Evolutionary conservation across 2,888 invertebrate species (phyloP), one percentile per base, ranked within the genome.

Genomic region (Hybos culiciformis): DNA sequence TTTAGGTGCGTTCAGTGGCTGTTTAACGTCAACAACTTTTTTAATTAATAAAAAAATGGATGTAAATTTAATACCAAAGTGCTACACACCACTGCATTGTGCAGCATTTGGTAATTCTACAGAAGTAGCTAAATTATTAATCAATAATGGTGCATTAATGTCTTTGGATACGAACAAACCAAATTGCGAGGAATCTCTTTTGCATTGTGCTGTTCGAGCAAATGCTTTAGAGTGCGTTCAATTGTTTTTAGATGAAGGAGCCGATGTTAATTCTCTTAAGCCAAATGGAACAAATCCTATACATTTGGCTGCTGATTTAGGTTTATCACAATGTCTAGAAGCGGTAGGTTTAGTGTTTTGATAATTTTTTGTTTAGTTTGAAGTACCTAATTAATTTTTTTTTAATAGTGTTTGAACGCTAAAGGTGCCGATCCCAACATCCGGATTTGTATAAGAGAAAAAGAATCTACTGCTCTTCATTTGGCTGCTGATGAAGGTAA

Each of bases 401-500:
- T n/a, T n/a, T n/a, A n/a, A n/a, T n/a, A n/a, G n/a, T n/a, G n/a
- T 50, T 61, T 87, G 32, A 80, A 82, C 51, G 77, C 79, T 5
- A 80, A 84, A 38, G 74, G 77, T 46, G 74, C 77, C 2, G 78
- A 84, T 55, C 72, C 83, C 2, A 77, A 85, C 54, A 74, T 77
- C 0, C 71, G 77, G 48, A 81, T 83, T 34, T 68, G 75, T 48
- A 74, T 76, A 23, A 74, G 78, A 5, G 82, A 80, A 44, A 80
- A 83, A 53, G 81, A 82, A 49, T 78, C 83, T 11, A 85, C 83
- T 0, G 79, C 86, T 1, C 58, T 88, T 43, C 92, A 92, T 68
- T 68, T 91, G 49, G 88, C 91, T 0, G 88, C 91, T 1, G 90
- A 90, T 58, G 84, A 85, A 44, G 88, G 90, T 2, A 84, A 84